Conservation (phyloP, 2,113 vertebrate genomes). For the Vulpes vulpes region DNA sequence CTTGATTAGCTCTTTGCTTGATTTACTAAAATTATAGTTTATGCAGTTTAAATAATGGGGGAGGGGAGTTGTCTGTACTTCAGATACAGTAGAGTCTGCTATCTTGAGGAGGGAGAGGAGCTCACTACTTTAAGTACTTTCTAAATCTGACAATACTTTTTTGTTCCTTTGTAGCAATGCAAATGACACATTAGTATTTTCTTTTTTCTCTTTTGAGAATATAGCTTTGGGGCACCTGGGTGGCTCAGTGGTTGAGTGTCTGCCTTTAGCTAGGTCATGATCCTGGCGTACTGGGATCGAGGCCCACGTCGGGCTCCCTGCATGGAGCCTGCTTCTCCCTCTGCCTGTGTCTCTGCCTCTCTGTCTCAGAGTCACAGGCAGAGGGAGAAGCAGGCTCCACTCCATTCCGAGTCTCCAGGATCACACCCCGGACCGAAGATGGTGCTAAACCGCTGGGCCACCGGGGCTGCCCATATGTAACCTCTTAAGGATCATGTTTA, state of each 20-base stretch:
- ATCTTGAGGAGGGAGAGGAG: neutral
- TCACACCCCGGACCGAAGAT: too few relatives aligned
- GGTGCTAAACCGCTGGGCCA: too few relatives aligned
- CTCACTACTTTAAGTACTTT: neutral
- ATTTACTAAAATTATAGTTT: slow-evolving; percentile 93
- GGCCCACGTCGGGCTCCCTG: too few relatives aligned
- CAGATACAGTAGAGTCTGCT: slow-evolving; percentile 48
- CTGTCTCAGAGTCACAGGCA: too few relatives aligned
- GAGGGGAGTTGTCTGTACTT: slow-evolving; percentile 86
- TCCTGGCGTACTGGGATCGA: too few relatives aligned
- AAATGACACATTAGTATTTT: neutral
- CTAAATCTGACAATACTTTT: neutral
- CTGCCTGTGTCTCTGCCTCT: too few relatives aligned
- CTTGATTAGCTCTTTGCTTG: slow-evolving; percentile 92
- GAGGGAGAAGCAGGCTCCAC: too few relatives aligned
- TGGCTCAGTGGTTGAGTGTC: too few relatives aligned
- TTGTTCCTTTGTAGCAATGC: neutral
- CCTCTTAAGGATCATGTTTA: neutral
- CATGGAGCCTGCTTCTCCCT: too few relatives aligned
- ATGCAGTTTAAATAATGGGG: slow-evolving; percentile 91
- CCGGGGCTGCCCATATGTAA: too few relatives aligned
- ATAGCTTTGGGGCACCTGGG: neutral
- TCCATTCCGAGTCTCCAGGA: too few relatives aligned
- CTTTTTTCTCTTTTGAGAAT: neutral
- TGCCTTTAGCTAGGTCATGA: too few relatives aligned